Evolutionary conservation across 2,113 vertebrate genomes (phyloP).

Genomic region (Pimephales promelas): DNA sequence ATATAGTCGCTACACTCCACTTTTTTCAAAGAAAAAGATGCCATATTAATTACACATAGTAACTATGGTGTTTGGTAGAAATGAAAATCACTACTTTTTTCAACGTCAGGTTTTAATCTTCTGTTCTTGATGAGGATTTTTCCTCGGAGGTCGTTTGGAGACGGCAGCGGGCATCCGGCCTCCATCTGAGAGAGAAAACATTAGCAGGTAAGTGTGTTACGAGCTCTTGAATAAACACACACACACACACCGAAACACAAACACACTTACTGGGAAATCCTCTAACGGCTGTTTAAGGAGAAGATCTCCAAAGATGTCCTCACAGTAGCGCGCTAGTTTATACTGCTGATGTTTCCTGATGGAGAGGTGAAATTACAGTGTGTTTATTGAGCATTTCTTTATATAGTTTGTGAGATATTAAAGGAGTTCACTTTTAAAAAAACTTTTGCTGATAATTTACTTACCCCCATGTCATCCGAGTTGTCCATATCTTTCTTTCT

Average conservation of each 20-base stretch:
- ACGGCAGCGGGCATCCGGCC: constrained; percentile 85
- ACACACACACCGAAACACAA: constrained; percentile 44
- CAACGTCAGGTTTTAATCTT: constrained; percentile 94
- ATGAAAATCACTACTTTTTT: constrained; percentile 83
- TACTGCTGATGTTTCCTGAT: constrained; percentile 97
- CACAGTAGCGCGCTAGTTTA: constrained; percentile 98
- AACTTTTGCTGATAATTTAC: no score
- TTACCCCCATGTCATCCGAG: no score
- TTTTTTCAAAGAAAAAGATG: no score
- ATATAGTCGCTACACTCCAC: no score
- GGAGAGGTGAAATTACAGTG: not conserved
- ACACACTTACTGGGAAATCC: constrained; percentile 78
- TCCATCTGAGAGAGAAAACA: constrained; percentile 80
- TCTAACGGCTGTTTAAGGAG: constrained; percentile 92
- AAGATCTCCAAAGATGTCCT: constrained; percentile 94
- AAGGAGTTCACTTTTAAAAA: no score
- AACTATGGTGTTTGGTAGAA: not conserved
- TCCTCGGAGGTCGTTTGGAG: constrained; percentile 91
- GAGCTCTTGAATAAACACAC: not conserved
- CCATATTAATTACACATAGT: not conserved
- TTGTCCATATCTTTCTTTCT: no score
- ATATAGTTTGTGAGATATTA: not conserved
- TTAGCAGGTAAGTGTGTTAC: not conserved
- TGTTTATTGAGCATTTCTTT: not conserved
- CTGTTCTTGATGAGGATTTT: constrained; percentile 99